Evolutionary conservation across 2,113 vertebrate species (phyloP).

Genomic region (Pithys albifrons): DNA sequence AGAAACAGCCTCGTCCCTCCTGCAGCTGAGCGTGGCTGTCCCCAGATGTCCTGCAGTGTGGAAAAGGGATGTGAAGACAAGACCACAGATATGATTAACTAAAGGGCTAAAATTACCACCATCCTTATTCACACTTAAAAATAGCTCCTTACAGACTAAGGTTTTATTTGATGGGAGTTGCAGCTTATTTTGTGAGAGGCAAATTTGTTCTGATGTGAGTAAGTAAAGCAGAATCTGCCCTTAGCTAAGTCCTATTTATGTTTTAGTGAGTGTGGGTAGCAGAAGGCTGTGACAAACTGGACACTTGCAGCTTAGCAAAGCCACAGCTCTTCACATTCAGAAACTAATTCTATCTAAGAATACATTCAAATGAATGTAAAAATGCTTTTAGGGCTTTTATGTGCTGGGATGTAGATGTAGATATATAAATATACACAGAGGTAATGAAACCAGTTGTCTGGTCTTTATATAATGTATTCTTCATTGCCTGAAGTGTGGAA

Average conservation of each 20-base stretch:
- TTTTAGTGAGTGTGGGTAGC: not conserved
- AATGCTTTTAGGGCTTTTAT: not conserved
- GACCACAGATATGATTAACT: not conserved
- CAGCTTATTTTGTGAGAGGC: not conserved
- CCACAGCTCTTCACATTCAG: not conserved
- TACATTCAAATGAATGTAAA: not conserved
- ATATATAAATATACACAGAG: not conserved
- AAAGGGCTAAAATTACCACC: not conserved
- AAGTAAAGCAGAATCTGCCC: slow-evolving; percentile 8
- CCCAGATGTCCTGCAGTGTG: accelerated
- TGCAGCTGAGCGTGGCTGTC: accelerated
- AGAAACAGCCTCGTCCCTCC: not conserved
- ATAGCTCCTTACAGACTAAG: not conserved
- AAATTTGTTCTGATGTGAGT: not conserved
- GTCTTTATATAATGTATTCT: not conserved
- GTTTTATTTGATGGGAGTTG: not conserved
- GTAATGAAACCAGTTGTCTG: not conserved
- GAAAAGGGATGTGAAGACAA: not conserved
- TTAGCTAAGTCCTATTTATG: not conserved
- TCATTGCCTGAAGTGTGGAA: not conserved
- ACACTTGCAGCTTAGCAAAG: not conserved
- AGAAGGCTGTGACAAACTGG: not conserved
- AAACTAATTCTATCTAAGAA: not conserved
- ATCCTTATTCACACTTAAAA: slow-evolving; percentile 10
- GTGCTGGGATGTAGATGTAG: not conserved